These are phyloP conservation scores for Barypeithes pellucidus DNA, from an alignment of 2,888 invertebrate species.

Conservation along the genomic window DNA sequence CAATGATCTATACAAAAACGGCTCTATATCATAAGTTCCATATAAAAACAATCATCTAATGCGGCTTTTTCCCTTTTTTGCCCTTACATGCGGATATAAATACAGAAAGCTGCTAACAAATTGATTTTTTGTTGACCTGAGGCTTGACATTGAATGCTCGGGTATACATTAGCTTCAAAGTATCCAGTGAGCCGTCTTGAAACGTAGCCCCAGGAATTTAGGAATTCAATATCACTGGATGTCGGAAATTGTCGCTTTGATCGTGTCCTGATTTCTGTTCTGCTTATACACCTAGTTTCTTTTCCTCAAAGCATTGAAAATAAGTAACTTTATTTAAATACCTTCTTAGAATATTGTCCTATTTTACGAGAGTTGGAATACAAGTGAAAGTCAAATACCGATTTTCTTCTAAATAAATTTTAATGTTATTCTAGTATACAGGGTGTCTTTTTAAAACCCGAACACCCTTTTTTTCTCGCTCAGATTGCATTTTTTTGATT, in stretches of 20 bases:
- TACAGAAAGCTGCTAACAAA: slow-evolving; percentile 10
- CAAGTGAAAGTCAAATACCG: no score
- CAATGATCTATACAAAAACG: background rate
- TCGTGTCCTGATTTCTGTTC: slow-evolving; percentile 8
- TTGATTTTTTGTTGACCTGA: slow-evolving; percentile 26
- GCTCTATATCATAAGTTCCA: background rate
- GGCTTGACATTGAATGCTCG: slow-evolving; percentile 23
- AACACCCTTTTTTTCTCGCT: no score
- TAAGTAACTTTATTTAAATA: background rate
- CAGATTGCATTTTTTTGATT: no score
- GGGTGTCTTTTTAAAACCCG: no score
- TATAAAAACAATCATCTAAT: no score
- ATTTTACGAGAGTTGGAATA: no score
- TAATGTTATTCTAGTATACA: no score
- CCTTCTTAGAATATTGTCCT: no score
- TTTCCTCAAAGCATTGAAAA: background rate
- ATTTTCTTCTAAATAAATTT: no score
- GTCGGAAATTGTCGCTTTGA: slow-evolving; percentile 16
- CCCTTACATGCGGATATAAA: slow-evolving; percentile 1
- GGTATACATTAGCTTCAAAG: slow-evolving; percentile 21
- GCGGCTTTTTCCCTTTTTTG: background rate
- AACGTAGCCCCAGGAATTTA: slow-evolving; percentile 10
- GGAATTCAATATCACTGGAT: slow-evolving; percentile 16
- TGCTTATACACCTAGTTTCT: slow-evolving; percentile 14
- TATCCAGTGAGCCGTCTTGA: slow-evolving; percentile 21